Evolutionary conservation across 2,888 invertebrate genomes (phyloP), one percentile per base, ranked within the genome.

Genomic region (Mimachlamys varia): DNA sequence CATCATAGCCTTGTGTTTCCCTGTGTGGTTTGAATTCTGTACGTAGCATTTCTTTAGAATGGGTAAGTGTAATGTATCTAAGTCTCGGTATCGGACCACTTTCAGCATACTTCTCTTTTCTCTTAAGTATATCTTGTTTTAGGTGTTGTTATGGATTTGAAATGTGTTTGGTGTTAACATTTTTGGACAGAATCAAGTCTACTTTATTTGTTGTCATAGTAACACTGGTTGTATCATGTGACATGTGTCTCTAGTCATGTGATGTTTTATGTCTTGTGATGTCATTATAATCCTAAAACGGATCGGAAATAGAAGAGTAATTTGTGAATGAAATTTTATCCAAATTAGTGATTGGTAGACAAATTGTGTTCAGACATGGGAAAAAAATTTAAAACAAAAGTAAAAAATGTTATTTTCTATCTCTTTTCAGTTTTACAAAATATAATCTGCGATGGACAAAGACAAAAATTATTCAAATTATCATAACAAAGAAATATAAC

Each of bases 241-340:
- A 76, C 76, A 58, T 58, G 76, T 76, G 76, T 76, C 76, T 76
- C 76, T 76, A 76, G 76, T 76, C 76, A 76, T 76, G 76, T 76
- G 76, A 76, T 27, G 5, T 76, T 76, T 76, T 12, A 27, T 76
- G 27, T 33, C 76, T 76, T 76, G 33, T 76, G 33, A 76, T 33
- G 33, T 22, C 22, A 33, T 76, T 76, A 76, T 27, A 58, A 17
- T n/a, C 3, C 44, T 5, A 44, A 76, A 76, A 76, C 12, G 33
- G 76, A n/a, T 58, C 13, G n/a, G 58, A 58, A 22, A 7, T 4
- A 76, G 33, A 33, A 33, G 1, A 27, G 27, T 53, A 53, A 53
- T 1, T 53, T n/a, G n/a, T n/a, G n/a, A n/a, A n/a, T n/a, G n/a
- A n/a, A n/a, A 53, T 12, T 53, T 19, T 53, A 53, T 53, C 53